Evolutionary conservation across 53 echinoderm and acorn worm genomes (phyloP), one percentile per base, ranked within the genome.

Genomic region (Antedon mediterranea): DNA sequence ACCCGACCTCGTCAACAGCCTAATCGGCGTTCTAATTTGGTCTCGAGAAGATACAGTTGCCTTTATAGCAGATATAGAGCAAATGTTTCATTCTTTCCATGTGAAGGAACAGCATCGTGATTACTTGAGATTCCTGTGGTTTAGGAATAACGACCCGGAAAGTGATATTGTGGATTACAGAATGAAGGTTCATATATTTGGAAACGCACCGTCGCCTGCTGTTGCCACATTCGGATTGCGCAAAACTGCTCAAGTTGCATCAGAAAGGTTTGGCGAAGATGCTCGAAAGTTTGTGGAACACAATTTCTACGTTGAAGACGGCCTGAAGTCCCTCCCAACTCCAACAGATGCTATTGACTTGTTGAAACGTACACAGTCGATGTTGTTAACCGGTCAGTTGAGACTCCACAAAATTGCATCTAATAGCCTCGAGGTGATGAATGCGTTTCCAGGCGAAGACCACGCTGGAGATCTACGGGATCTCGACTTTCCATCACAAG

Each of bases 21-120:
- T 57, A 2, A 5, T 57, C 11, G 57, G 57, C 57, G 57, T 57
- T 26, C 23, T 57, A 18, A 15, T 57, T 18, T 13, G 57, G 7
- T 57, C 57, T 23, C 11, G 57, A 23, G 57, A 57, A 18, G 57
- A 57, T 23, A 23, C 23, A 3, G 57, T 57, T 23, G 57, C 57
- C 9, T 13, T 57, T 1, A 76, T 76, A 34, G 76, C 33, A 28
- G 76, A 76, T 29, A 76, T 74, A 32, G 43, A 80, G 30, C 72
- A 87, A 71, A 87, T 87, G 87, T 87, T 87, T 57, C 71, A 84
- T 71, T 79, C 77, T 8, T 84, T 87, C 34, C n/a, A 6, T 6
- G 82, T 86, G 2, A 32, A 78, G 30, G 78, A 82, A 74, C 82
- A 82, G 23, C 81, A 87, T 42, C 80, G 71, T 15, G 84, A 84